Conservation (phyloP, 2,888 invertebrate genomes). For the Apodemia duryi region DNA sequence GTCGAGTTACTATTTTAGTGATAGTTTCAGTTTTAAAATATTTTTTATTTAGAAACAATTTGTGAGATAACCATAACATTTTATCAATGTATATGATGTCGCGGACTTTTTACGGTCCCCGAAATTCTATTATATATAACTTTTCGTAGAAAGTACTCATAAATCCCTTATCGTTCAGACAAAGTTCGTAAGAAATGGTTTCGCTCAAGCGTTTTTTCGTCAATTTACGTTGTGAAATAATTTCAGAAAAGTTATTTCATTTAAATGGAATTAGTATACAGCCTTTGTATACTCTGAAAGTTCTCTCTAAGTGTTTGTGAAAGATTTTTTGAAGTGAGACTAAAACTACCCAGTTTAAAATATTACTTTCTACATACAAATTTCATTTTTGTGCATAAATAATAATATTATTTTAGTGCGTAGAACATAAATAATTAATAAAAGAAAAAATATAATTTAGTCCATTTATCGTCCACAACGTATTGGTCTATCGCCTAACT, state of each 20-base stretch:
- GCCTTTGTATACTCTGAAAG: neutral
- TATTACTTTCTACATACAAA: neutral
- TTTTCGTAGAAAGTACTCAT: neutral
- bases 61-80: no score
- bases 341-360: neutral
- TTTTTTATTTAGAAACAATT: no score
- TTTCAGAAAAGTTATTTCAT: neutral
- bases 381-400: neutral
- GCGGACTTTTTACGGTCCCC: neutral
- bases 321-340: neutral
- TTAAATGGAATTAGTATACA: neutral
- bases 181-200: neutral
- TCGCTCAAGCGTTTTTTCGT: constrained; percentile 1
- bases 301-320: neutral
- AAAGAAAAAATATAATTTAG: no score
- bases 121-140: neutral
- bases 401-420: no score
- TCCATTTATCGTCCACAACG: no score
- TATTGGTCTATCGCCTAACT: no score
- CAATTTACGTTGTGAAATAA: neutral
- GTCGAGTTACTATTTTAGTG: no score
- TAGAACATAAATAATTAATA: no score
- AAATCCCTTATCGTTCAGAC: neutral
- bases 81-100: neutral
- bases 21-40: no score